Conservation (phyloP, 2,888 invertebrate species). For the Melinopterus prodromus region DNA sequence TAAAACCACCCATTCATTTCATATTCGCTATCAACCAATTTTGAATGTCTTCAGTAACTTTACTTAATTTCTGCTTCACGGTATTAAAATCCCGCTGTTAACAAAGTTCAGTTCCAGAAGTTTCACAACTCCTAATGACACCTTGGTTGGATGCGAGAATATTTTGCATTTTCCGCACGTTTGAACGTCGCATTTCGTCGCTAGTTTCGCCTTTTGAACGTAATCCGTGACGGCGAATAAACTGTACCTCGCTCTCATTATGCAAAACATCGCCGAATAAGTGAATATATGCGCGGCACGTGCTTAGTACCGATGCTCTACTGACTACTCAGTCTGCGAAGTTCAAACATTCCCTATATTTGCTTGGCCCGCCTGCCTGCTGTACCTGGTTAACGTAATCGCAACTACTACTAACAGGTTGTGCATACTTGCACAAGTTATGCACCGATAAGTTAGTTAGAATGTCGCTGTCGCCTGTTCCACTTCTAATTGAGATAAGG, state of each 20-base stretch:
- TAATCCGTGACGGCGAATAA: not conserved
- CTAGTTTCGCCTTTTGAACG: not conserved
- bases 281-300: not conserved
- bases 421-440: not conserved
- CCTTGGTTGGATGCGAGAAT: not conserved
- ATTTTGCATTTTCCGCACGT: not conserved
- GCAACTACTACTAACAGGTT: not conserved
- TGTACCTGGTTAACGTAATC: not conserved
- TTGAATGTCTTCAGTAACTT: not conserved
- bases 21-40: not conserved
- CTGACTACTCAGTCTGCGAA: not conserved
- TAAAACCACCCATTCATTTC: not conserved
- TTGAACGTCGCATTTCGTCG: not conserved
- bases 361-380: not conserved
- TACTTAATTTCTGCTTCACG: not conserved
- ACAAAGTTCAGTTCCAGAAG: not conserved
- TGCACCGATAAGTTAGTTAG: not conserved
- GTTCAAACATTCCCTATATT: not conserved
- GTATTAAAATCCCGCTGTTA: not conserved
- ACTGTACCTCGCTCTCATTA: not conserved
- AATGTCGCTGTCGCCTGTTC: not conserved
- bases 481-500: not conserved
- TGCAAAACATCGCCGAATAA: not conserved
- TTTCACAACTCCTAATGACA: not conserved
- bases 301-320: not conserved